A percentile compares a stretch with the other conserved stretches of the same genome.
Evolutionary conservation across 2,113 vertebrate genomes (phyloP).

Genomic region (Recurvirostra avosetta): DNA sequence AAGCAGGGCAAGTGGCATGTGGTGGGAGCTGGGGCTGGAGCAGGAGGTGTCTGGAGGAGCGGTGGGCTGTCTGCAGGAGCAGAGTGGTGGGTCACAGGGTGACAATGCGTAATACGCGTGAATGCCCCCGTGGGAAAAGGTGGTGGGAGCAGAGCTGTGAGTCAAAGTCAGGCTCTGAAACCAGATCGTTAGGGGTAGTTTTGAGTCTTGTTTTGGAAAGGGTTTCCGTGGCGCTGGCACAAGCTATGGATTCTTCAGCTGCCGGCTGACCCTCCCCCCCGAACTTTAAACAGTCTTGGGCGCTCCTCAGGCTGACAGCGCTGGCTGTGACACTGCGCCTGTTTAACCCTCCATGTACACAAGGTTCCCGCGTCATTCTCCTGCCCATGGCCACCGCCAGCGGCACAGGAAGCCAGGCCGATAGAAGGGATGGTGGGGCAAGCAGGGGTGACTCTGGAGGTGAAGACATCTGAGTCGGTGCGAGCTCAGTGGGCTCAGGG

Average conservation of each 20-base stretch:
- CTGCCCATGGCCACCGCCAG: fast-evolving
- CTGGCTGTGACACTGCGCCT: neutral
- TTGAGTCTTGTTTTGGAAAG: slow-evolving; percentile 81
- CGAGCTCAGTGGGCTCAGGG: neutral
- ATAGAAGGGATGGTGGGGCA: neutral
- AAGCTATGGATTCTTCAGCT: slow-evolving; percentile 80
- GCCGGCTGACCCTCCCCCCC: slow-evolving; percentile 70
- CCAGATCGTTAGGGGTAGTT: neutral
- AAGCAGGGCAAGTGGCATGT: too few species aligned
- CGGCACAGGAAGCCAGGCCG: fast-evolving
- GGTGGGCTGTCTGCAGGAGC: neutral
- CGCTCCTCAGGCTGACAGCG: neutral
- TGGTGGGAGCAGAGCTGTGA: neutral
- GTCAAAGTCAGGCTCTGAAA: slow-evolving; percentile 32
- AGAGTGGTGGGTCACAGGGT: neutral
- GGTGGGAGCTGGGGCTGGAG: neutral
- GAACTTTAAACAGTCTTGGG: slow-evolving; percentile 47
- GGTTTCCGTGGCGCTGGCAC: slow-evolving; percentile 84
- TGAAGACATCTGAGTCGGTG: neutral
- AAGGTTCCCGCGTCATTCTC: neutral
- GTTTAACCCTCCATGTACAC: neutral
- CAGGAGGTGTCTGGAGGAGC: neutral
- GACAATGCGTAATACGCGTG: fast-evolving
- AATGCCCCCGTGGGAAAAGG: neutral
- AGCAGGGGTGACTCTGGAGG: neutral